phyloP scores from a whole-genome alignment of 2,888 invertebrate species.

The Drosophila anceps region DNA sequence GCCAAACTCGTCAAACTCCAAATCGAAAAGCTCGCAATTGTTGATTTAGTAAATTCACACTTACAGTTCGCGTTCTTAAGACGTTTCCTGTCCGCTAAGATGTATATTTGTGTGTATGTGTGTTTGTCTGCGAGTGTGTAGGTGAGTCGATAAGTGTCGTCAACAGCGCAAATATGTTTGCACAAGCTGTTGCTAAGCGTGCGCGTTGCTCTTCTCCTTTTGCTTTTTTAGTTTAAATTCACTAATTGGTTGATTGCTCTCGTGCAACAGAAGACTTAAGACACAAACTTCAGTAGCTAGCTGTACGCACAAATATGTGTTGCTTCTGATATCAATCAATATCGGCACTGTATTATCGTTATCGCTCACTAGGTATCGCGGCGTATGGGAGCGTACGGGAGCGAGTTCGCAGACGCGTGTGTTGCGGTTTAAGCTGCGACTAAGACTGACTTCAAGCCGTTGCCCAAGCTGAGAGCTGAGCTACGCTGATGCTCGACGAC shows the following conservation, averaged over 20 bases:
- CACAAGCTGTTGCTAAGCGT: constrained; percentile 34
- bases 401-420: constrained; percentile 69
- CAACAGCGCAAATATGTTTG: constrained; percentile 53
- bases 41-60: constrained; percentile 72
- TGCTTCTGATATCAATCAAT: constrained; percentile 8
- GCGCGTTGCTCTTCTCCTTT: constrained; percentile 12
- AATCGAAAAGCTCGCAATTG: constrained; percentile 48
- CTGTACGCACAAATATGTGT: constrained; percentile 23
- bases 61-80: constrained; percentile 66
- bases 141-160: constrained; percentile 42
- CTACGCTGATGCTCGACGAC: constrained; percentile 39
- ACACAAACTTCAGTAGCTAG: constrained; percentile 63
- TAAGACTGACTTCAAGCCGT: constrained; percentile 77
- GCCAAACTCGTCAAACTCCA: constrained; percentile 63
- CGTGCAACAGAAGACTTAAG: constrained; percentile 77
- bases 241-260: constrained; percentile 48
- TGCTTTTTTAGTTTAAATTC: constrained; percentile 40
- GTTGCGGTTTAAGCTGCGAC: constrained; percentile 79
- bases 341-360: constrained; percentile 42
- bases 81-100: constrained; percentile 42
- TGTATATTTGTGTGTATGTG: constrained; percentile 5
- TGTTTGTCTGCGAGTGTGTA: constrained; percentile 18
- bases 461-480: constrained; percentile 55
- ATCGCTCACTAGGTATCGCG: constrained; percentile 39
- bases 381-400: constrained; percentile 36